Base-by-base conservation (phyloP, 92 coral and sea anemone species). In the Blastomussa wellsi region DNA sequence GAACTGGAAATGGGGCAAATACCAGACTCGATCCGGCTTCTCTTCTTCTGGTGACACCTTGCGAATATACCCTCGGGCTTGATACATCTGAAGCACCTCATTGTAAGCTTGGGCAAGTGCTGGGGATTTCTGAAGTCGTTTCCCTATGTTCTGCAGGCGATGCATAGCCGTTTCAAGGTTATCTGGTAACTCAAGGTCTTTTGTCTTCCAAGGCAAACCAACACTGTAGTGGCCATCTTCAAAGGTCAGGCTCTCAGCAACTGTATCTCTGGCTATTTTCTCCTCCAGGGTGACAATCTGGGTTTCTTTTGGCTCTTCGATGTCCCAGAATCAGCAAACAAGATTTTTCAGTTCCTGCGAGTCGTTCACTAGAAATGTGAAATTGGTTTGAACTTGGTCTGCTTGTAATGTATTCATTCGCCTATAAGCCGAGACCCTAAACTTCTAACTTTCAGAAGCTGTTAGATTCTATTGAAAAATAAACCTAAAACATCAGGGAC, bases 1-100 rank as follows among this genome's bases (percentile, higher is more conserved):
- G 33, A 8, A 90, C 90, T n/a, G 93, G 93, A 85, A 93, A 90
- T 88, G 94, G 53, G 90, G 82, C 75, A 80, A 64, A 77, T 81
- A 81, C 86, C 77, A 87, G 19, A 59, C 72, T 48, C 57, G 80
- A 12, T 59, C 48, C 24, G 86, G n/a, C n/a, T n/a, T n/a, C n/a
- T n/a, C n/a, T n/a, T n/a, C n/a, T n/a, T n/a, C n/a, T n/a, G n/a
- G n/a, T n/a, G n/a, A n/a, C n/a, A n/a, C n/a, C n/a, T n/a, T n/a
- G 62, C n/a, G 24, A 41, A 88, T 64, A 33, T 85, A 89, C 26
- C 78, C 87, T 32, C 88, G 78, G 35, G 24, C 49, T 31, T 62
- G 55, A 47, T 85, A 85, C 9, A 55, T 33, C 15, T 76, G 41
- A 14, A 90, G 48, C 15, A 57, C 76, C n/a, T n/a, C n/a, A n/a